These are phyloP conservation scores for Scaptomyza hsui DNA, from an alignment of 1,140 invertebrate genomes.

Conservation along the genomic window DNA sequence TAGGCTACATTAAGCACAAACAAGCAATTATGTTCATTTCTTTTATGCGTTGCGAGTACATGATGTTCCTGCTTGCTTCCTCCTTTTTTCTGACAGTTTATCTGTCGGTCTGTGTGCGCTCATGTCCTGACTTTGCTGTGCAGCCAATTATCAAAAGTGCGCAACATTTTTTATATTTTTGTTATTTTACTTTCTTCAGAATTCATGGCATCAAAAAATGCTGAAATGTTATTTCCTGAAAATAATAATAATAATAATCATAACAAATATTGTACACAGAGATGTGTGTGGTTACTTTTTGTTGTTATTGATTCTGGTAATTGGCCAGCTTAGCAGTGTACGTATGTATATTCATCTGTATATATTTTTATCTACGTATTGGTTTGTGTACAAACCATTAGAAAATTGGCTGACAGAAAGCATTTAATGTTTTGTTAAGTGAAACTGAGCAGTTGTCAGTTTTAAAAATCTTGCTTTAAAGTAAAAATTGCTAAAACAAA, in stretches of 20 bases:
- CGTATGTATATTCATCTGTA: background rate
- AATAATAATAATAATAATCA: constrained; percentile 33
- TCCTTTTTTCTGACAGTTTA: background rate
- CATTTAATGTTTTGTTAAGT: constrained; percentile 4
- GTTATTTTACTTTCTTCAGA: background rate
- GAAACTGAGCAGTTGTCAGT: background rate
- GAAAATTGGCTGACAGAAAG: constrained; percentile 19
- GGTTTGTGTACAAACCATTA: constrained; percentile 15
- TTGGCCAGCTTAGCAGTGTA: constrained; percentile 12
- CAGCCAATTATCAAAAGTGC: constrained; percentile 64
- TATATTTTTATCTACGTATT: background rate
- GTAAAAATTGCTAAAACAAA: constrained; percentile 1
- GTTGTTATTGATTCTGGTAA: constrained; percentile 32
- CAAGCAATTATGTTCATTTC: constrained; percentile 68
- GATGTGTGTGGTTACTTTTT: constrained; percentile 7
- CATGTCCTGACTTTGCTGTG: background rate
- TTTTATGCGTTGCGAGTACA: constrained; percentile 29
- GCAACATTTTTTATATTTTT: constrained; percentile 7
- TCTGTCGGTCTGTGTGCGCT: constrained; percentile 5
- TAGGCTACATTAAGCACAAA: constrained; percentile 64
- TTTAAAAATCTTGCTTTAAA: background rate
- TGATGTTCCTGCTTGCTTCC: background rate
- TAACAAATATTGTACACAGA: constrained; percentile 31
- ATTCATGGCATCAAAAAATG: constrained; percentile 8
- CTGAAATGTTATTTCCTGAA: constrained; percentile 27